Base-by-base conservation (phyloP, 2,888 invertebrate genomes). In the Monoplex corrugatus region DNA sequence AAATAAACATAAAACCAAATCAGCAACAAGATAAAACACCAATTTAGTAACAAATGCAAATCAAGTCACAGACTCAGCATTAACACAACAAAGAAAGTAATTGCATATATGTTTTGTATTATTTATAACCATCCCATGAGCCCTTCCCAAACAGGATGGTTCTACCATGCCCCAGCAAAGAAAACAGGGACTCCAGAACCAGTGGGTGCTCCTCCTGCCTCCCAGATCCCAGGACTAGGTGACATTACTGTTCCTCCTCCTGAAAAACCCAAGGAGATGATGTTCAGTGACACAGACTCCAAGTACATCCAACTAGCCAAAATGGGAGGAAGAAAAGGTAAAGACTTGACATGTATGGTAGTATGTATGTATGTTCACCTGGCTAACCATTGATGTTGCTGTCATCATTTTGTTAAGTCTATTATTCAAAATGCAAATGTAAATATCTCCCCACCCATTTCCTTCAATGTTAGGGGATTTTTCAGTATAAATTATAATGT, bases 161-260 rank as follows among this genome's bases (percentile, higher is more conserved):
- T 95, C 91, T 95, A 95, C 90, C 95, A 95, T 93, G 95, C 95
- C 8, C 95, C 95, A 35, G 92, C 93, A 8, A 93, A 93, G 88
- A 89, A 92, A n/a, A 85, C 87, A 19, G 89, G 91, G 23, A 87
- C 90, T 1, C 88, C 35, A 38, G 93, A 94, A n/a, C 93, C 93
- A 19, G 93, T 93, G 1, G 86, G 89, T 3, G 92, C 93, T 85
- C 95, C 95, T 2, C 92, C 94, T 5, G 92, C 95, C 78, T 95
- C 95, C n/a, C 95, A 95, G 92, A 95, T 95, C 32, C 95, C 95
- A 1, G 95, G 95, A 13, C 92, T 95, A 13, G 93, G 93, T 82
- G 93, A 92, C 83, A 91, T 93, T 88, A 88, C 90, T 5, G 92
- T 91, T n/a, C 89, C 91, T 28, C 91, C 93, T 86, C 89, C 87